Base-by-base conservation (phyloP, 2,888 invertebrate species). In the Rhagium mordax region DNA sequence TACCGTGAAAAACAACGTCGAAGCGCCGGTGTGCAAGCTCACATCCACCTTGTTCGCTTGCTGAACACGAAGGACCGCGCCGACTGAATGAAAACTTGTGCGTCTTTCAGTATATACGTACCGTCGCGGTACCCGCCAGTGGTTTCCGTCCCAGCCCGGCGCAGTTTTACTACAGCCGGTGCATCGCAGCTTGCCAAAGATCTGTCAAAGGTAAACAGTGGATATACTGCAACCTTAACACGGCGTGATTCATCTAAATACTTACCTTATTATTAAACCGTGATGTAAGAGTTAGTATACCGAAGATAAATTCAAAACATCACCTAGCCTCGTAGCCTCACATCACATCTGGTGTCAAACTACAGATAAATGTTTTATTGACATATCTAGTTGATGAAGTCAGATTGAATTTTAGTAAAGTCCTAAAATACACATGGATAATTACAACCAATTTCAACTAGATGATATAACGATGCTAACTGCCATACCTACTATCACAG, bases 1-100 rank as follows among this genome's bases (percentile, higher is more conserved):
- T 65, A 65, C 65, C 65, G 65, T 65, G 33, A 53, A 16, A 51
- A 33, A 61, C 51, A 29, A n/a, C 59, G 65, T 65, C 65, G 65
- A 15, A 53, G 48, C 65, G 65, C 65, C 64, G 49, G 41, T 53
- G 16, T 33, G 65, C 51, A 33, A 41, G 29, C 53, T 53, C 20
- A 51, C 59, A 65, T 65, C 65, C 53, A 65, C 51, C 49, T 33
- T 18, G 29, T 8, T 15, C 49, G 57, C 41, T 69, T 47, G 74
- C 69, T 72, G 74, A 78, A 75, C 75, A 75, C 77, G 74, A 71
- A 59, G 72, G 67, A 75, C 65, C 75, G 77, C 77, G 77, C 74
- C 74, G 74, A 78, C 77, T 75, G 77, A 78, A 78, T 78, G 77
- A 64, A 77, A 53, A 53, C 65, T 65, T 20, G 53, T 49, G 65